Evolutionary conservation across 2,797 vertebrate species (phyloP).

Genomic region (Epinephelus coioides): DNA sequence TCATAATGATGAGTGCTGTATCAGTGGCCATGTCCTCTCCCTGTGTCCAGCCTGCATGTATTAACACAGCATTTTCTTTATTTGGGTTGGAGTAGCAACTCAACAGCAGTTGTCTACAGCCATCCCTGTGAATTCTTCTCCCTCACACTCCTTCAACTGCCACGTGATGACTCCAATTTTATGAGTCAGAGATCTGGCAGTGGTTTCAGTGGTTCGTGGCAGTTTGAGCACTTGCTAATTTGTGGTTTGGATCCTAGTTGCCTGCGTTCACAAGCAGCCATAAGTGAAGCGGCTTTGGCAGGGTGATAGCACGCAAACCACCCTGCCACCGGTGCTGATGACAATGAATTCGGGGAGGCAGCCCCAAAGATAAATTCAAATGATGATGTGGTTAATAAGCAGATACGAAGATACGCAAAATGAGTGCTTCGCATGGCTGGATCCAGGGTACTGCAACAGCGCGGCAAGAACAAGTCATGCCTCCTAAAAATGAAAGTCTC

Average conservation of each 20-base stretch:
- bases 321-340: slow-evolving; percentile 38
- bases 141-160: slow-evolving; percentile 33
- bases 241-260: slow-evolving; percentile 30
- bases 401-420: slow-evolving; percentile 33
- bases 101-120: slow-evolving; percentile 31
- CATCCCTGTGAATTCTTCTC: slow-evolving; percentile 26
- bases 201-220: slow-evolving; percentile 48
- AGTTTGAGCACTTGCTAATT: slow-evolving; percentile 59
- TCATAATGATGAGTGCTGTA: slow-evolving; percentile 1
- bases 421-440: slow-evolving; percentile 19
- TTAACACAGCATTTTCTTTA: background rate
- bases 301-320: slow-evolving; percentile 24
- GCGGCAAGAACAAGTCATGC: slow-evolving; percentile 18
- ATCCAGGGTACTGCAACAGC: slow-evolving; percentile 23
- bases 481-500: slow-evolving; percentile 15
- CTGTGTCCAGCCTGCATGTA: background rate
- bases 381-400: slow-evolving; percentile 63
- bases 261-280: slow-evolving; percentile 10
- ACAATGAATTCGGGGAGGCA: slow-evolving; percentile 37
- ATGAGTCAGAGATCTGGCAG: slow-evolving; percentile 54
- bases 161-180: slow-evolving; percentile 10
- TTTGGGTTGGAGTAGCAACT: slow-evolving; percentile 24
- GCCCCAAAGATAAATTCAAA: slow-evolving; percentile 44
- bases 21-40: background rate
- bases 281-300: slow-evolving; percentile 41